These are phyloP conservation scores for Maconellicoccus hirsutus DNA, from an alignment of 1,140 invertebrate genomes.

Conservation along the genomic window DNA sequence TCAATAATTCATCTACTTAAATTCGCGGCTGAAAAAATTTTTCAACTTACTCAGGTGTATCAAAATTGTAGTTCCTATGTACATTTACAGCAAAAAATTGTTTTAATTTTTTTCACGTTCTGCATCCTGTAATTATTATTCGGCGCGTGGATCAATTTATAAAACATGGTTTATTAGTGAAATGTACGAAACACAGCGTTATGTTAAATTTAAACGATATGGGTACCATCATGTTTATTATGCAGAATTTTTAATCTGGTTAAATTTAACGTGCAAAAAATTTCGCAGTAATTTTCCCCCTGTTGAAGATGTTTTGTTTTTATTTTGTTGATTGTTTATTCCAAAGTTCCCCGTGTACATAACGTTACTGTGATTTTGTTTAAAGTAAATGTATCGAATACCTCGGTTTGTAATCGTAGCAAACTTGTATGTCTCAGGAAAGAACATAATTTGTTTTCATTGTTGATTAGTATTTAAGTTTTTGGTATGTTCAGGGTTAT, in stretches of 20 bases:
- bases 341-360: not conserved
- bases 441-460: not conserved
- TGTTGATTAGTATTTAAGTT: not conserved
- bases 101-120: not conserved
- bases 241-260: not conserved
- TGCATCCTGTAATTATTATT: not conserved
- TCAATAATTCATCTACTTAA: not conserved
- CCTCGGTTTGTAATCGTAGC: not conserved
- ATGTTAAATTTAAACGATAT: not conserved
- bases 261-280: not conserved
- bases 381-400: not conserved
- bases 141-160: not conserved
- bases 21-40: not conserved
- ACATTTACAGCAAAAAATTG: not conserved
- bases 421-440: not conserved
- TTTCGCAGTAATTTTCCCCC: not conserved
- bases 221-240: not conserved
- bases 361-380: not conserved
- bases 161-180: not conserved
- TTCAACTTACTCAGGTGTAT: not conserved
- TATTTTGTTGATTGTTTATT: not conserved
- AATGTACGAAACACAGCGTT: not conserved
- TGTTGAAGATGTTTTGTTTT: not conserved
- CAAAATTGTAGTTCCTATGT: slow-evolving; percentile 1
- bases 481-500: not conserved